A percentile compares a stretch with the other conserved stretches of the same genome.
Evolutionary conservation across 2,888 invertebrate genomes (phyloP).

Genomic region (Plebejus melissa): DNA sequence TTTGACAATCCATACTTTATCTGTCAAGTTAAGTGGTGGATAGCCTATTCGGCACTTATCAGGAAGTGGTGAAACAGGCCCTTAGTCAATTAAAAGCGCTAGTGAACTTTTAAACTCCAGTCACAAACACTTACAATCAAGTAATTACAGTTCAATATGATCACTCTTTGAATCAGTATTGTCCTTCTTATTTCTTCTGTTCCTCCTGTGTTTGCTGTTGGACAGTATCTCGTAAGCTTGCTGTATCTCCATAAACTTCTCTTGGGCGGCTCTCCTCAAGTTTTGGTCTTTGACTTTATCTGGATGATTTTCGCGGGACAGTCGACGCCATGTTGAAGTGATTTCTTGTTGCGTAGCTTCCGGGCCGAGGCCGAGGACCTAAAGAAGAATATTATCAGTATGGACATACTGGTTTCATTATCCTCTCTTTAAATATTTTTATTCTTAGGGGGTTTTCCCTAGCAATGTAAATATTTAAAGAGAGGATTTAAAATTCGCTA

Average conservation of each 20-base stretch:
- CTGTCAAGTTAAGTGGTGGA: no score
- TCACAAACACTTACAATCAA: not conserved
- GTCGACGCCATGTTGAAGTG: conserved; percentile 86
- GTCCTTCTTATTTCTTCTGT: conserved; percentile 85
- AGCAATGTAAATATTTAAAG: no score
- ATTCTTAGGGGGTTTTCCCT: no score
- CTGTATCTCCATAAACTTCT: conserved; percentile 94
- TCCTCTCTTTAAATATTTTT: no score
- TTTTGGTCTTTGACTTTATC: conserved; percentile 90
- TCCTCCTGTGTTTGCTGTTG: conserved; percentile 87
- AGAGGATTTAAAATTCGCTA: no score
- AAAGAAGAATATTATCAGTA: conserved; percentile 35
- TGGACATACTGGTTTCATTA: not conserved
- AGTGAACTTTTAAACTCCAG: no score
- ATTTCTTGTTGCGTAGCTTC: conserved; percentile 92
- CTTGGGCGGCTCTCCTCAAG: conserved; percentile 85
- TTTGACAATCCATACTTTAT: no score
- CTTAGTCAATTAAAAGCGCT: no score
- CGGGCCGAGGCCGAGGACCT: conserved; percentile 87
- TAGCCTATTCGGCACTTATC: no score
- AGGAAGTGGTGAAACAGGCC: no score
- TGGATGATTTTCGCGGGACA: conserved; percentile 93
- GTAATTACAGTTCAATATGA: conserved; percentile 35
- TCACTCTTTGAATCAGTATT: conserved; percentile 59
- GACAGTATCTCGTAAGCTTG: conserved; percentile 94